Evolutionary conservation across 2,888 invertebrate genomes (phyloP), one percentile per base, ranked within the genome.

Genomic region (Dicroscelio sp.): DNA sequence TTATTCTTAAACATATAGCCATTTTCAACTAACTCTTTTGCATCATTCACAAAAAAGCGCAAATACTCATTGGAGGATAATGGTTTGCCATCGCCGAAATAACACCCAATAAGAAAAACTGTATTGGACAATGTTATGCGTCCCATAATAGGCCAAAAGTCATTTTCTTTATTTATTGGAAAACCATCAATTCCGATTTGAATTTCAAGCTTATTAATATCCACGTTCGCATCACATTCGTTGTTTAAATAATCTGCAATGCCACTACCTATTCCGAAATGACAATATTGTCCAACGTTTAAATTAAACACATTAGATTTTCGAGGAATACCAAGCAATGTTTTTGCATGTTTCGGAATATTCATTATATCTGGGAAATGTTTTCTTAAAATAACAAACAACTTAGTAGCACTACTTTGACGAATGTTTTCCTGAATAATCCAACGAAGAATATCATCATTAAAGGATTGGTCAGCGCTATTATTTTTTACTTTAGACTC

Each of bases 71-170:
- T 58, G 31, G 43, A 58, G 31, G 38, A 38, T 20, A 20, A 12
- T 25, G 79, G 79, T 65, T 79, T 79, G 27, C 14, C 12, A n/a
- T 43, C 48, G 1, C 79, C 79, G 65, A 27, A 65, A 48, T 48
- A 79, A 52, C 79, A 79, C 8, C 79, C 65, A 31, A 79, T 79
- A 8, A 65, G 33, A 69, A 83, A 83, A 4, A 83, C 71, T 5
- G 67, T 30, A n/a, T 35, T 25, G 23, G 33, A 23, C 20, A 69
- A 43, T 27, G 71, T 35, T 30, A 83, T 43, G 17, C 82, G 69
- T 27, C 69, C 82, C 30, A 83, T 17, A 52, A 83, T 83, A 48
- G 82, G 82, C 82, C 82, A 83, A 6, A 83, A 60, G 35, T 33
- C 17, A 35, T 33, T 67, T 23, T 65, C 33, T 12, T 25, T 31